Base-by-base conservation (phyloP, 1,140 invertebrate species). In the Tetranychus cinnabarinus region DNA sequence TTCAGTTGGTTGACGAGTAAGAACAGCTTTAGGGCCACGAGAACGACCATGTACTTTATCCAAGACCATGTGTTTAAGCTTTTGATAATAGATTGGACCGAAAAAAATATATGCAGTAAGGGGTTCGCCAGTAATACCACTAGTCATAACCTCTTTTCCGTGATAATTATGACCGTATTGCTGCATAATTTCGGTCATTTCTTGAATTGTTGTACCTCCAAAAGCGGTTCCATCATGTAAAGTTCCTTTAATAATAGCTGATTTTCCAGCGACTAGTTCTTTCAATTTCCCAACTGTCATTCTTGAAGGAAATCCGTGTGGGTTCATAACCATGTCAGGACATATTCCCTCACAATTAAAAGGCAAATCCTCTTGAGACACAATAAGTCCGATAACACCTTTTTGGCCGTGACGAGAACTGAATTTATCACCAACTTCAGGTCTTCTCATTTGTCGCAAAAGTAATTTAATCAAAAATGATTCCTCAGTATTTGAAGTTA, bases 211-310 rank as follows among this genome's bases (percentile, higher is more conserved):
- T 1, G 90, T 90, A 1, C 92, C 93, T 34, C 86, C 88, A 76
- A 99, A 99, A 7, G 92, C 93, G 66, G 86, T 88, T 63, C 83
- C 93, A 75, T 98, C 93, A 68, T 96, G 90, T 68, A 92, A 90
- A 76, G 91, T 85, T 33, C 93, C 95, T 71, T 87, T 83, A 60
- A 95, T 70, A 1, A 92, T 74, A 0, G 82, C 95, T 60, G 93
- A 90, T 78, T 99, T 99, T 8, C 92, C 89, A 13, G 88, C 88
- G 6, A 99, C 70, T 34, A 99, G 69, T 75, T 99, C 96, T 66
- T 99, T 86, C 15, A 97, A 79, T 75, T 99, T 99, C 0, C 95
- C 96, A 0, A 99, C 92, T 31, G 96, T 99, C 96, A 99, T 99
- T 69, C 96, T 81, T 55, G 91, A 97, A 15, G 95, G 96, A 73